Evolutionary conservation across 2,113 vertebrate genomes (phyloP), one percentile per base, ranked within the genome.

Genomic region (Paratilapia polleni): DNA sequence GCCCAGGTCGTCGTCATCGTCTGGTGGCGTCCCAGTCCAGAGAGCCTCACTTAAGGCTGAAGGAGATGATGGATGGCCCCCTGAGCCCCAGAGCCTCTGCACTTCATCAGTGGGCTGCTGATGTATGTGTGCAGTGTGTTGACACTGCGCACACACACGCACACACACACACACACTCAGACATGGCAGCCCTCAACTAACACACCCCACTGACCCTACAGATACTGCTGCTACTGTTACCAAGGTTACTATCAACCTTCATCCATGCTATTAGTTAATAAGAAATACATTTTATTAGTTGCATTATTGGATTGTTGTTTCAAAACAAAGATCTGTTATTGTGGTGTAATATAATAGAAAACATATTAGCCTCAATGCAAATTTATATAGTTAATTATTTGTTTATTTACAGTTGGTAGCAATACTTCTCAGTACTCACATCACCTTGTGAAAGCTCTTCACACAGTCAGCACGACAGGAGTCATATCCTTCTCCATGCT

Each of bases 1-100:
- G 77, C 64, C 81, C 28, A 1, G 86, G 86, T 77, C 41, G 6
- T 47, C 20, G 78, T 64, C 41, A 4, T 92, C 47, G 74, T 89
- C 91, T 87, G 88, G 68, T 91, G 92, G 84, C 56, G 77, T 86
- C 90, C 82, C 56, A 24, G 66, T 88, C 89, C 88, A 80, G 88
- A 88, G 86, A 87, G 88, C 43, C 89, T 87, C 88, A 92, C 85
- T 92, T 93, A 90, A 85, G 78, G 34, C 64, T 93, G 91, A 90
- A 93, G 83, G 86, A 92, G 84, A 94, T 94, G 93, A 94, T 94
- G 91, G 89, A 94, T 94, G 92, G 84, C 87, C 89, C 88, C 89
- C 82, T 86, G 88, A 90, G 85, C 83, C 59, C 80, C 60, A 5
- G 61, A 85, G 80, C 34, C 61, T 85, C 93, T 94, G 92, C 81